Evolutionary conservation across 2,113 vertebrate genomes (phyloP), one percentile per base, ranked within the genome.

Genomic region (Rhinichthys klamathensis): DNA sequence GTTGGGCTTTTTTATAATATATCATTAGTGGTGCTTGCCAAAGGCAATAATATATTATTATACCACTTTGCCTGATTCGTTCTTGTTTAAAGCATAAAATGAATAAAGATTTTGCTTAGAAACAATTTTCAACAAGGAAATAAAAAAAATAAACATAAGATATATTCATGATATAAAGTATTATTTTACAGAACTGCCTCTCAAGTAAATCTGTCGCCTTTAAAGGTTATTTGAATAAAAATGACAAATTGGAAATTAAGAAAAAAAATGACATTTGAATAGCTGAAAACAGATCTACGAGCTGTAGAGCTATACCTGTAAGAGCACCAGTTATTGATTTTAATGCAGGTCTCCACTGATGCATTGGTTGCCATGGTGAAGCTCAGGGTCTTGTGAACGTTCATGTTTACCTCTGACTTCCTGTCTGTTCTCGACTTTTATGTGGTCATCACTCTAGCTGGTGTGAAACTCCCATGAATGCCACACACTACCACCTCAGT

Each of bases 351-450:
- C 83, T 85, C 63, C 80, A 49, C 74, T 65, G 75, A 27, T 30
- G 74, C 72, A 61, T 73, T 16, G 51, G 90, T 90, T 92, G 88
- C 89, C 60, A 90, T 89, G 86, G 89, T 76, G 87, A 90, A 5
- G 56, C 86, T 75, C 25, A 63, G 70, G 30, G 3, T 72, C 54
- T 76, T 54, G 46, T 56, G 56, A 51, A 70, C 5, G 75, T 56
- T 82, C 79, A n/a, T 81, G 81, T 83, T 86, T 83, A 84, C 58
- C 58, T 58, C 9, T 77, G 10, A 30, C 83, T 79, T 82, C 67
- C 60, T 84, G 60, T 85, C 67, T 38, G 41, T 60, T 65, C 72
- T 76, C 6, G 0, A 12, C 25, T 76, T 35, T 76, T 18, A 67
- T 69, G 32, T 21, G 21, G 35, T 16, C 23, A 15, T 25, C 46